phyloP scores from a whole-genome alignment of 2,888 invertebrate species.

The Lasioglossum malachurum region DNA sequence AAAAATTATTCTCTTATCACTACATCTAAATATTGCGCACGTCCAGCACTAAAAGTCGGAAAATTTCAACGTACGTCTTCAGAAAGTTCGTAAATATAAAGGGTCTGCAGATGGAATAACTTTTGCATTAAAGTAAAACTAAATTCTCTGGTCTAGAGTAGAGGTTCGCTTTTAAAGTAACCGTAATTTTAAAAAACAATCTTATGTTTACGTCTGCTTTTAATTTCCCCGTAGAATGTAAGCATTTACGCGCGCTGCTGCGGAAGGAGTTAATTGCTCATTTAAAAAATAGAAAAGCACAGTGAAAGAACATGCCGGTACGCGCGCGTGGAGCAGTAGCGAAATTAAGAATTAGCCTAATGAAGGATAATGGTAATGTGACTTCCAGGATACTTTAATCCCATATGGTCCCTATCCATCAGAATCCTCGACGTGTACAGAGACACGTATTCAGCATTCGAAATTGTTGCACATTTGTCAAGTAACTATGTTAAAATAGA shows the following conservation, averaged over 20 bases:
- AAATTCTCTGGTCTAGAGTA: neutral
- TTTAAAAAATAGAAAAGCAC: neutral
- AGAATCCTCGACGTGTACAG: neutral
- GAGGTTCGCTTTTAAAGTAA: neutral
- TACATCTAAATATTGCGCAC: neutral
- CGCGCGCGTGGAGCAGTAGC: neutral
- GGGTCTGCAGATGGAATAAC: neutral
- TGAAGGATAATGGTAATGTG: constrained; percentile 11
- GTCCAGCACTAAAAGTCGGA: neutral
- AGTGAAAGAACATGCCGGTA: neutral
- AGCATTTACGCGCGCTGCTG: neutral
- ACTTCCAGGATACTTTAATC: constrained; percentile 3
- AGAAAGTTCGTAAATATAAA: neutral
- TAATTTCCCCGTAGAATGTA: neutral
- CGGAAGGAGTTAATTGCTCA: neutral
- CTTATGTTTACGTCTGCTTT: neutral
- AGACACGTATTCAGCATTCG: neutral
- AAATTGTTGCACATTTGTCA: neutral
- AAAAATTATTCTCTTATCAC: neutral
- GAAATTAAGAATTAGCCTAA: constrained; percentile 16
- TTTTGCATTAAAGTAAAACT: neutral
- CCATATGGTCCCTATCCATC: neutral
- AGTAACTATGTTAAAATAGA: neutral
- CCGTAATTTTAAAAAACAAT: neutral
- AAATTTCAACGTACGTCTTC: neutral